Evolutionary conservation across 2,797 vertebrate species (phyloP).

Genomic region (Gila robusta): DNA sequence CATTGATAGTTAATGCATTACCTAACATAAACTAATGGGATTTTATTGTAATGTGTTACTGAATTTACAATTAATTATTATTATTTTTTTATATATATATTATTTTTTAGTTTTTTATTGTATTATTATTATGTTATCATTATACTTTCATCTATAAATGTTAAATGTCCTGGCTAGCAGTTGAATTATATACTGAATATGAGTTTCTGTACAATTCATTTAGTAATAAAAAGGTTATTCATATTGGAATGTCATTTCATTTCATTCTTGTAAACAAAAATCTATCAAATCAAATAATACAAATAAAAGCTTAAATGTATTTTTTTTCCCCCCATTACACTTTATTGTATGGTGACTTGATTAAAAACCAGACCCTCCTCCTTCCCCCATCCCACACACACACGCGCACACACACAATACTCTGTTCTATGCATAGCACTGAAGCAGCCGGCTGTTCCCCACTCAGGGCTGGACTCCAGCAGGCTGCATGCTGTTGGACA

Average conservation of each 20-base stretch:
- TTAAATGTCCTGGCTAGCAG: neutral
- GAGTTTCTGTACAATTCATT: neutral
- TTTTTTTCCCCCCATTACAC: neutral
- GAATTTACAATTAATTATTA: neutral
- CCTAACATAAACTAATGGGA: neutral
- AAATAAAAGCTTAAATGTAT: neutral
- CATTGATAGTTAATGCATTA: neutral
- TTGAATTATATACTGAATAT: neutral
- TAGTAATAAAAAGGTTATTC: neutral
- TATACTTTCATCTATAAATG: neutral
- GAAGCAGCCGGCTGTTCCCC: conserved; percentile 60
- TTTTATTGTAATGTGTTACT: neutral
- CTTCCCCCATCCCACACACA: neutral
- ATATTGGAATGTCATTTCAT: neutral
- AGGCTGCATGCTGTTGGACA: conserved; percentile 81
- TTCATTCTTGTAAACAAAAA: neutral
- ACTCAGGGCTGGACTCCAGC: conserved; percentile 80
- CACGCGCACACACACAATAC: conserved; percentile 1
- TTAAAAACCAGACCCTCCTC: neutral
- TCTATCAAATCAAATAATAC: neutral
- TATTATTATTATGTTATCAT: neutral
- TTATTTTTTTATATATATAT: neutral
- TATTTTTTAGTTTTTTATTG: neutral
- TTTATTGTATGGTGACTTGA: neutral
- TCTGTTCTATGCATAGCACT: conserved; percentile 49